phyloP scores from a whole-genome alignment of 2,113 vertebrate genomes.

The Peromyscus californicus region DNA sequence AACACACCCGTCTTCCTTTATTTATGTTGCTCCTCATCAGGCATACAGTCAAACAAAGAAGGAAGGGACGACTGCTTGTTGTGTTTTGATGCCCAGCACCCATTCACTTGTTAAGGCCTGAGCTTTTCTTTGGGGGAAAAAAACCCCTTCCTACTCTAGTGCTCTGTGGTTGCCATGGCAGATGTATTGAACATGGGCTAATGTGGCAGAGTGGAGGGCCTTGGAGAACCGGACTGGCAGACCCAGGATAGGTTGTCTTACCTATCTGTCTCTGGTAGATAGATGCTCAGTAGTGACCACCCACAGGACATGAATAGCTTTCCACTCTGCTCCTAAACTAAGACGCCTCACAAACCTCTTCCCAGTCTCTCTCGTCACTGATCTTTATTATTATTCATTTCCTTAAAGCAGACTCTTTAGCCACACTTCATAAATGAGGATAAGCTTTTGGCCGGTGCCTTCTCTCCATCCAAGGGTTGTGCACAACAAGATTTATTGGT shows the following conservation, averaged over 20 bases:
- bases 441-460: neutral
- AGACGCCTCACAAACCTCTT: neutral
- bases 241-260: neutral
- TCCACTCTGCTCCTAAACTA: neutral
- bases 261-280: neutral
- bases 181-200: rapidly evolving
- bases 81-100: neutral
- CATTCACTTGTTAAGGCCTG: neutral
- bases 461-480: neutral
- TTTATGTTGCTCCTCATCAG: neutral
- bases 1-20: neutral
- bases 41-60: neutral
- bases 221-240: neutral
- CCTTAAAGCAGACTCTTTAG: neutral
- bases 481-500: neutral
- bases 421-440: neutral
- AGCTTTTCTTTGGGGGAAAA: neutral
- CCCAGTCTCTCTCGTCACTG: neutral
- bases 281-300: neutral
- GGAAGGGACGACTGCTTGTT: neutral
- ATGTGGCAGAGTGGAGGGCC: rapidly evolving
- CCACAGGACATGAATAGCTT: neutral
- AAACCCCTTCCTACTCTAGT: neutral
- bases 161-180: neutral
- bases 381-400: neutral